Conservation (phyloP, 2,113 vertebrate genomes). For the Leptosomus discolor region DNA sequence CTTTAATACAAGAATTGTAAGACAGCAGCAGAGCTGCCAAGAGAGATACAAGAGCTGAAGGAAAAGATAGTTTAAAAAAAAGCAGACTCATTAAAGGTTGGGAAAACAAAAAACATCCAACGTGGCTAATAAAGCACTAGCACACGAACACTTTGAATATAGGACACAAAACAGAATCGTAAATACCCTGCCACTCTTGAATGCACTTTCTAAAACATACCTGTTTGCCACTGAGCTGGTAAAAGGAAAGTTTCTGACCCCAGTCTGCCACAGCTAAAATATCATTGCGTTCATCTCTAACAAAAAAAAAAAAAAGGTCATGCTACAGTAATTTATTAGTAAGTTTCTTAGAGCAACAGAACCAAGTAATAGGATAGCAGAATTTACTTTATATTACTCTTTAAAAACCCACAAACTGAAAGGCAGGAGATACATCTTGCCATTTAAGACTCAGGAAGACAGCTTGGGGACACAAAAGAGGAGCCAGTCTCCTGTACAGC, state of each 20-base stretch:
- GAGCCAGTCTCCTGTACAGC: not conserved
- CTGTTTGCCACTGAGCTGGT: slow-evolving; percentile 97
- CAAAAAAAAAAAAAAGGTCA: not conserved
- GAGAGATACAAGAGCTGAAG: not conserved
- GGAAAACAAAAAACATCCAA: not conserved
- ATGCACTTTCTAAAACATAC: slow-evolving; percentile 62
- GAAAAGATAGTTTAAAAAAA: not conserved
- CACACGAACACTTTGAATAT: not conserved
- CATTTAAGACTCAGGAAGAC: not conserved
- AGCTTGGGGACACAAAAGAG: not conserved
- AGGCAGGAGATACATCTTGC: not conserved
- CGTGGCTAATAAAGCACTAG: not conserved
- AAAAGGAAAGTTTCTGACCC: slow-evolving; percentile 96
- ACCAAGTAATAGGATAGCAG: not conserved
- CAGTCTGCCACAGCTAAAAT: slow-evolving; percentile 96
- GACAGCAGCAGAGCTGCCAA: not conserved
- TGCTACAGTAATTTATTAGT: not conserved
- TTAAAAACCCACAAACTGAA: not conserved
- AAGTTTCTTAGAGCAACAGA: not conserved
- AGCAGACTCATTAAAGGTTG: not conserved
- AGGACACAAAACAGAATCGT: not conserved
- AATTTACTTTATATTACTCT: not conserved
- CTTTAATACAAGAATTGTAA: not conserved
- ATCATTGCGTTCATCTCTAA: slow-evolving; percentile 94
- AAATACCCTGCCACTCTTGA: not conserved